Conservation (phyloP, 2,113 vertebrate species). For the Bos taurus region ARS-UCD2.0 NC_082638.1:4931001-4931500, state of each 20-base stretch:
- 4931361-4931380: fast-evolving
- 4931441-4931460: fast-evolving
- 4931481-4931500: background rate
- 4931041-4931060: no score
- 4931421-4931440: fast-evolving
- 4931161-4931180: background rate
- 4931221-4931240: background rate
- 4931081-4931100: background rate
- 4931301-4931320: background rate
- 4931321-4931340: background rate
- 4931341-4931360: background rate
- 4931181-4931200: background rate
- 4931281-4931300: background rate
- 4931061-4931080: fast-evolving
- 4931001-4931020: background rate
- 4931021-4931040: fast-evolving
- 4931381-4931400: background rate
- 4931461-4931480: background rate
- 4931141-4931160: fast-evolving
- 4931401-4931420: background rate
- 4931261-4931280: background rate
- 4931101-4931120: no score
- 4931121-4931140: fast-evolving
- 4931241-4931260: background rate
- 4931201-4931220: background rate